Percentiles rank a stretch among this genome's conserved stretches.
These are phyloP conservation scores for Acanthosoma haemorrhoidale DNA, from an alignment of 2,888 invertebrate genomes.

Conservation along the genomic window DNA sequence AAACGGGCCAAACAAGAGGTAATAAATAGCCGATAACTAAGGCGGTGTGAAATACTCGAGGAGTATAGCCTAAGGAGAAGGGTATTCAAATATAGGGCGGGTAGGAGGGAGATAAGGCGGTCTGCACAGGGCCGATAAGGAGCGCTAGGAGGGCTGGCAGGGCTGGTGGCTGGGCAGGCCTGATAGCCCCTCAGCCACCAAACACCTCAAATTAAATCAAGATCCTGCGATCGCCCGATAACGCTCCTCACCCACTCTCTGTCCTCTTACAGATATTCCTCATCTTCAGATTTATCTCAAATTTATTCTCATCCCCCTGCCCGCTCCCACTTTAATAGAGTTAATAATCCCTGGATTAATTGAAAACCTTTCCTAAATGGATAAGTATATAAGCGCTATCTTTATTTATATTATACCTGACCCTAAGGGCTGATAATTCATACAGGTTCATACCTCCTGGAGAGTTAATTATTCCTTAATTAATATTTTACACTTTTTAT, in stretches of 20 bases:
- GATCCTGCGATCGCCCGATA: constrained; percentile 40
- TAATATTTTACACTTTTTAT: too few species aligned
- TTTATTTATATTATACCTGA: constrained; percentile 23
- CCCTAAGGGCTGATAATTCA: constrained; percentile 29
- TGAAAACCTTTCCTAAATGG: constrained; percentile 19
- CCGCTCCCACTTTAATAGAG: background rate
- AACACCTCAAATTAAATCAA: constrained; percentile 38
- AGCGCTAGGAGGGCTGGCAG: constrained; percentile 6
- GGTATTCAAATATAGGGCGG: constrained; percentile 12
- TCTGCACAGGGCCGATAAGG: too few species aligned
- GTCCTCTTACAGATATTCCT: constrained; percentile 11
- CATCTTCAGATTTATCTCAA: constrained; percentile 1
- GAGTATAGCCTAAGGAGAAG: too few species aligned
- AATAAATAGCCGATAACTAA: constrained; percentile 7
- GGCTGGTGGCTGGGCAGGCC: constrained; percentile 12
- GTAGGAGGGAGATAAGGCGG: too few species aligned
- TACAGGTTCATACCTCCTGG: too few species aligned
- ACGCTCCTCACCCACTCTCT: background rate
- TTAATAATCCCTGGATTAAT: constrained; percentile 11
- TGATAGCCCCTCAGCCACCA: constrained; percentile 30
- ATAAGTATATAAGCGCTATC: background rate
- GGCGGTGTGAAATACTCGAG: background rate
- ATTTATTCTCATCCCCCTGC: constrained; percentile 4
- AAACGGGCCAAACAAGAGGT: constrained; percentile 7
- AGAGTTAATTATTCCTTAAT: too few species aligned